These are phyloP conservation scores for Mesoligia furuncula DNA, from an alignment of 2,888 invertebrate species.

Conservation along the genomic window DNA sequence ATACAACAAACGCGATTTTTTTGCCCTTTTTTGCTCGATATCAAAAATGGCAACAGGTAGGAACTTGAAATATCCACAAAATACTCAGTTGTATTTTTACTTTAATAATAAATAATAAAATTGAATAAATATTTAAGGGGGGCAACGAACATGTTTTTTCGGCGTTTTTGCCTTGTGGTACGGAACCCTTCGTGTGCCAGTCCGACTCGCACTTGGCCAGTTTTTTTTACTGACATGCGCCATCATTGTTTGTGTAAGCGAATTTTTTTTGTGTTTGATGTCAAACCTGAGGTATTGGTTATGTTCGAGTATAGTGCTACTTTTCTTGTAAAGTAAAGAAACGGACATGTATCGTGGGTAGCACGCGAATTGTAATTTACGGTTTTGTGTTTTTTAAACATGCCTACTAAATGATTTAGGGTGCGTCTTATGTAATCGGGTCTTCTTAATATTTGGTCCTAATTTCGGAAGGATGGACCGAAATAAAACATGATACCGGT, in stretches of 20 bases:
- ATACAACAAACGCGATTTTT: no score
- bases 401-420: not conserved
- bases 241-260: conserved; percentile 37
- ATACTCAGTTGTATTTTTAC: no score
- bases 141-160: no score
- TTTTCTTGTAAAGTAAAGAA: conserved; percentile 31
- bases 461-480: not conserved
- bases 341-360: conserved; percentile 29
- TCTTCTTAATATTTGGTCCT: not conserved
- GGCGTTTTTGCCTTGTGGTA: no score
- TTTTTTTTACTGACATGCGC: conserved; percentile 2
- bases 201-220: no score
- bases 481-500: not conserved
- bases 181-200: no score
- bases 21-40: no score
- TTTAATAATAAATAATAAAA: no score
- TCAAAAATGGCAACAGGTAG: no score
- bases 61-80: no score
- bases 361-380: not conserved
- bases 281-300: conserved; percentile 29
- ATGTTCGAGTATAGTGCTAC: conserved; percentile 32
- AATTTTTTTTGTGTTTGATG: conserved; percentile 16
- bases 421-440: not conserved
- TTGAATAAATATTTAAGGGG: no score
- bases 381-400: not conserved